phyloP scores from a whole-genome alignment of 2,113 vertebrate genomes.

The Porphyrio hochstetteri region DNA sequence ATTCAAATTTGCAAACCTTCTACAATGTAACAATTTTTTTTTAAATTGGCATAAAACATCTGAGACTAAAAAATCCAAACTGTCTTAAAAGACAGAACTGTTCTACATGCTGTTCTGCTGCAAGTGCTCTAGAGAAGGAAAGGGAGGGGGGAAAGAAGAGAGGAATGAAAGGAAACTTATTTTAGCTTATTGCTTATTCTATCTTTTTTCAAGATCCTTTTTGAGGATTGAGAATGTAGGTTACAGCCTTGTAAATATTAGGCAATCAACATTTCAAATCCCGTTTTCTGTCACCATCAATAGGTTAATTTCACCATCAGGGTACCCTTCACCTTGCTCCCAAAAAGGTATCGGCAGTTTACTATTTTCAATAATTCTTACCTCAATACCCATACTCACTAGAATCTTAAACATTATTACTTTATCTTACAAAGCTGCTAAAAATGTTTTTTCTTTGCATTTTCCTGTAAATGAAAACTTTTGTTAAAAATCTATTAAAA shows the following conservation, averaged over 20 bases:
- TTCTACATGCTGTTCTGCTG: too few relatives aligned
- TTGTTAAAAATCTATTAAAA: slow-evolving; percentile 75
- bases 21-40: neutral
- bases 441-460: slow-evolving; percentile 57
- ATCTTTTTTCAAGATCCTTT: slow-evolving; percentile 34
- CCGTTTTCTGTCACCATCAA: slow-evolving; percentile 1
- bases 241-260: slow-evolving; percentile 9
- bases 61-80: slow-evolving; percentile 4
- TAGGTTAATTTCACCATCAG: neutral
- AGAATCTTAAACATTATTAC: slow-evolving; percentile 61
- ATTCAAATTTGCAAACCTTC: neutral
- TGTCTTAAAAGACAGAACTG: neutral
- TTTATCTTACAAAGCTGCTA: slow-evolving; percentile 66
- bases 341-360: slow-evolving; percentile 28
- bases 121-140: neutral
- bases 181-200: slow-evolving; percentile 44
- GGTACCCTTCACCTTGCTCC: neutral
- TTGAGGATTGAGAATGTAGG: neutral
- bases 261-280: neutral
- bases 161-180: neutral
- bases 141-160: neutral
- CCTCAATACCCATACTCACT: slow-evolving; percentile 61
- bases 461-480: slow-evolving; percentile 75
- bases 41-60: slow-evolving; percentile 6
- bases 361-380: slow-evolving; percentile 62